Conservation (phyloP, 1,140 invertebrate species). For the Cyrtorhinus lividipennis region DNA sequence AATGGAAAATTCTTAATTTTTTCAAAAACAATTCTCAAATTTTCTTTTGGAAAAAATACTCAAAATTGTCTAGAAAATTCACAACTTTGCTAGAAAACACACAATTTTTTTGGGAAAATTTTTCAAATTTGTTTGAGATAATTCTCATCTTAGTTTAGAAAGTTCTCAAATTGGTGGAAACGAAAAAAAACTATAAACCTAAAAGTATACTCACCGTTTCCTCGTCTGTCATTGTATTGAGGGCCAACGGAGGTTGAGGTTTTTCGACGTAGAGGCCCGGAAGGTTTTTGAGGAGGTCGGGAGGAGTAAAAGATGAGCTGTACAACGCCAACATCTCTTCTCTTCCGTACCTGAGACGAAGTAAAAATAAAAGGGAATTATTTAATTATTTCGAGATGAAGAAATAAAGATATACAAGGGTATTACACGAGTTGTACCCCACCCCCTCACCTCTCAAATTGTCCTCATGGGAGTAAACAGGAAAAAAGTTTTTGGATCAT, state of each 20-base stretch:
- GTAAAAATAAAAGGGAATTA: too few relatives aligned
- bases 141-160: too few relatives aligned
- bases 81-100: too few relatives aligned
- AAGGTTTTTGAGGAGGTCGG: constrained; percentile 47
- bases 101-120: too few relatives aligned
- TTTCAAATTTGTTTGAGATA: too few relatives aligned
- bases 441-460: neutral
- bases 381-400: neutral
- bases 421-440: neutral
- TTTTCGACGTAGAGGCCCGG: constrained; percentile 56
- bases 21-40: too few relatives aligned
- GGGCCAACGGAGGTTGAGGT: constrained; percentile 56
- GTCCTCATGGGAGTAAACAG: neutral
- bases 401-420: neutral
- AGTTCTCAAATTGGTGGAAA: too few relatives aligned
- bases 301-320: constrained; percentile 47
- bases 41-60: too few relatives aligned
- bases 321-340: constrained; percentile 81
- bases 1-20: too few relatives aligned
- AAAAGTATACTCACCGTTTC: constrained; percentile 59
- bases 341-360: constrained; percentile 55
- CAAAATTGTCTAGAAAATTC: too few relatives aligned
- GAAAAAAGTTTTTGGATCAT: too few relatives aligned
- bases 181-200: too few relatives aligned
- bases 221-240: constrained; percentile 62